Evolutionary conservation across 1,140 invertebrate species (phyloP).

Genomic region (Eubasilissa regina): DNA sequence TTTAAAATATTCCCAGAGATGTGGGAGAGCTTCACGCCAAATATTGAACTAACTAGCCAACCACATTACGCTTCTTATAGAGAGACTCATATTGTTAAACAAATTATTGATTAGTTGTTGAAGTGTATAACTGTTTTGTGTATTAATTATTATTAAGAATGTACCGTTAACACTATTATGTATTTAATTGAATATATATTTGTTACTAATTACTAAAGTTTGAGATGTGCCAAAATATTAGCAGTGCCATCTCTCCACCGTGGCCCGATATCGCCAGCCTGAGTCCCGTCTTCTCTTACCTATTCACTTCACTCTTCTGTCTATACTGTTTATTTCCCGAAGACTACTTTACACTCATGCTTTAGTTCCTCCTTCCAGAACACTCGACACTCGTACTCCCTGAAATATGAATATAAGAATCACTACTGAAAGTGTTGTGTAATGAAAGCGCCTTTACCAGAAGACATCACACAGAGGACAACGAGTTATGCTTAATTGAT

Average conservation of each 20-base stretch:
- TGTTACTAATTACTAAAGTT: constrained; percentile 47
- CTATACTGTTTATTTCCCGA: no score
- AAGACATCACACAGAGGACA: constrained; percentile 35
- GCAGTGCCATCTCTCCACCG: constrained; percentile 44
- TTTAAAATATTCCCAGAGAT: constrained; percentile 9
- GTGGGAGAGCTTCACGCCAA: constrained; percentile 8
- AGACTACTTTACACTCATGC: no score
- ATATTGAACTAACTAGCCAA: constrained; percentile 53
- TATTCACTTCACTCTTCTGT: background rate
- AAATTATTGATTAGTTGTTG: constrained; percentile 48
- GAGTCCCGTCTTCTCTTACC: background rate
- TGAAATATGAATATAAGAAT: no score
- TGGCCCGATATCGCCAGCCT: background rate
- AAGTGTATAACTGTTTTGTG: constrained; percentile 40
- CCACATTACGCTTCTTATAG: constrained; percentile 60
- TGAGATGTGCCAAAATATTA: constrained; percentile 51
- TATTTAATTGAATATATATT: constrained; percentile 41
- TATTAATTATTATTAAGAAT: constrained; percentile 39
- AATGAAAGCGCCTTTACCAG: constrained; percentile 24
- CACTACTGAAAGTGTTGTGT: background rate
- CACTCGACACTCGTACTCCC: no score
- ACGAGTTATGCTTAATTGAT: constrained; percentile 40
- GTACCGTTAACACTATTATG: constrained; percentile 36
- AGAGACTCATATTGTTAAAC: constrained; percentile 59
- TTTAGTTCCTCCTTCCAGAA: no score